phyloP scores from a whole-genome alignment of 2,797 vertebrate species.

The Cirrhinus molitorella region DNA sequence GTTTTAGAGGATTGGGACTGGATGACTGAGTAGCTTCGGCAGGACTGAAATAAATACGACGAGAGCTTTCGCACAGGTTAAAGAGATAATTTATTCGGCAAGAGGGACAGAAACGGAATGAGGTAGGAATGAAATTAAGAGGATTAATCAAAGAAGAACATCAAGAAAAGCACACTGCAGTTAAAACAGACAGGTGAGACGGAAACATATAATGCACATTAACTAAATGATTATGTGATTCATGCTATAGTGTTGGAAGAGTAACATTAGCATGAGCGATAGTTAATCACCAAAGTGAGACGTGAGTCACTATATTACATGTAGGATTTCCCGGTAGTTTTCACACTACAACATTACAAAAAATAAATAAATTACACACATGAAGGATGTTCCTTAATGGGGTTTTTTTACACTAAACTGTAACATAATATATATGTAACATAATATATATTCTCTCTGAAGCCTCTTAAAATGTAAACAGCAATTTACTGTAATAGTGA shows the following conservation, averaged over 20 bases:
- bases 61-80: conserved; percentile 5
- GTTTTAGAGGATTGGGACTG: conserved; percentile 39
- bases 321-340: not conserved
- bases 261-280: not conserved
- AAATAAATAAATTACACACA: too few relatives aligned
- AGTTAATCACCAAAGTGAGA: not conserved
- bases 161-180: not conserved
- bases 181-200: conserved; percentile 2
- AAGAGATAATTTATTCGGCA: conserved; percentile 33
- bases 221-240: conserved; percentile 1
- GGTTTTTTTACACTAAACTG: not conserved
- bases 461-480: not conserved
- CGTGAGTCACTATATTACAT: not conserved
- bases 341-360: not conserved
- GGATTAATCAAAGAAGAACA: conserved; percentile 32
- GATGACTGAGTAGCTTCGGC: conserved; percentile 29
- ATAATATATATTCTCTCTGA: not conserved
- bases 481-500: not conserved
- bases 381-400: too few relatives aligned
- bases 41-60: conserved; percentile 21
- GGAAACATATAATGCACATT: not conserved
- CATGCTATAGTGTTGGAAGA: not conserved
- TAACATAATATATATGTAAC: too few relatives aligned
- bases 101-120: not conserved
- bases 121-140: conserved; percentile 19